Evolutionary conservation across 2,113 vertebrate genomes (phyloP), one percentile per base, ranked within the genome.

Genomic region (Ia io): DNA sequence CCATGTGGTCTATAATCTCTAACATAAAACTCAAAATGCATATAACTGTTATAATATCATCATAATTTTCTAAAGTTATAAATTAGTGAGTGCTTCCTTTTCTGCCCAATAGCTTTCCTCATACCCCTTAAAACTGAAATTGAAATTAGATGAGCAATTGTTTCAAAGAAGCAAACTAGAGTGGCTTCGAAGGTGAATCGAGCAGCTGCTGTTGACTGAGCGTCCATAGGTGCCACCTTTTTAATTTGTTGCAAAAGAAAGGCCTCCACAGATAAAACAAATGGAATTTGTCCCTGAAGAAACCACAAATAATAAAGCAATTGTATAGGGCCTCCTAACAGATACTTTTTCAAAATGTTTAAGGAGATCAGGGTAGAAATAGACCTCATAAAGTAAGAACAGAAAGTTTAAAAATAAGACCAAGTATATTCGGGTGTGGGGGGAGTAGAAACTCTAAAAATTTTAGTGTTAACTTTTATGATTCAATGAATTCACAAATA

Each of bases 331-430:
- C 16, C 12, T 84, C 53, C 86, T 92, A 79, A 47, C 30, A 84
- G 18, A 53, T 42, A 80, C 17, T 47, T 70, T 40, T 70, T 70
- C 6, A 37, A 69, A 82, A 84, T 44, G 4, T 84, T 77, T 77
- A 28, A 56, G 56, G 51, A 96, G 44, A 53, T 65, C 56, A 94
- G 65, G 18, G 30, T 80, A 88, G 8, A 77, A 61, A 84, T 32
- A 82, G 20, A n/a, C 2, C 14, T 28, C 16, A 44, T 71, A 69
- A 93, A 87, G 80, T 79, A 56, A 84, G 32, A 70, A 61, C 17
- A 82, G 53, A 76, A 77, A 35, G 30, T 47, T 91, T 44, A 92
- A 83, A 94, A 78, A 77, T 83, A 70, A 92, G 9, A 79, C 86
- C 25, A 92, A 69, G 12, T 78, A 25, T 30, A 49, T 56, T 47